Evolutionary conservation across 2,888 invertebrate species (phyloP).

Genomic region (Hermodice carunculata): DNA sequence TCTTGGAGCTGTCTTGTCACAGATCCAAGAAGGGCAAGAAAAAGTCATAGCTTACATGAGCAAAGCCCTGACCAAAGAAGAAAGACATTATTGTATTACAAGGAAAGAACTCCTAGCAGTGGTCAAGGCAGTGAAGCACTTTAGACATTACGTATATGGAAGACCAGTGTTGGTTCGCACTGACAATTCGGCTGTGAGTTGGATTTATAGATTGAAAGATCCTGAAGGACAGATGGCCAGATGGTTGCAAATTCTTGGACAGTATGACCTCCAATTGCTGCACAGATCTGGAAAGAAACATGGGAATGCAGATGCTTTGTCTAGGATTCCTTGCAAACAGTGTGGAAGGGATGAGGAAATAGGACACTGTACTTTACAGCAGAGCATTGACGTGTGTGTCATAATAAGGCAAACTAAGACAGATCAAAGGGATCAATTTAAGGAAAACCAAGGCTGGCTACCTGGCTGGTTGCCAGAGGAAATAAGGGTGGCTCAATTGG

Average conservation of each 20-base stretch:
- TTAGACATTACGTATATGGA: constrained; percentile 9
- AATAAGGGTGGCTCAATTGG: too few species aligned
- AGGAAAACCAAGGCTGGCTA: too few species aligned
- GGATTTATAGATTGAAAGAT: background rate
- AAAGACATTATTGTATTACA: constrained; percentile 22
- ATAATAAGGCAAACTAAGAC: too few species aligned
- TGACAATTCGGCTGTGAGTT: constrained; percentile 2
- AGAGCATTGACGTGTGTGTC: too few species aligned
- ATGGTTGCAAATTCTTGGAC: constrained; percentile 5
- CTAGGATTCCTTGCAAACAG: background rate
- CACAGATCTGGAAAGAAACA: background rate
- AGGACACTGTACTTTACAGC: too few species aligned
- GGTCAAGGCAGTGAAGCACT: background rate
- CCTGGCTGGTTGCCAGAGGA: too few species aligned
- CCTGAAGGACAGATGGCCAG: background rate
- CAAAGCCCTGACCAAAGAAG: background rate
- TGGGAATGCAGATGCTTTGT: constrained; percentile 1
- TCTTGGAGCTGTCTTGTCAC: constrained; percentile 19
- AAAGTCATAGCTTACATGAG: constrained; percentile 15
- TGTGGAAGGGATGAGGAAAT: constrained; percentile 6
- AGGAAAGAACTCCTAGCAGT: constrained; percentile 19
- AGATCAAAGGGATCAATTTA: too few species aligned
- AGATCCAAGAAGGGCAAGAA: constrained; percentile 9
- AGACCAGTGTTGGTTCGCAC: constrained; percentile 1
- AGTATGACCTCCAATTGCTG: constrained; percentile 1